phyloP scores from a whole-genome alignment of 2,888 invertebrate species.

The Eupithecia insigniata region DNA sequence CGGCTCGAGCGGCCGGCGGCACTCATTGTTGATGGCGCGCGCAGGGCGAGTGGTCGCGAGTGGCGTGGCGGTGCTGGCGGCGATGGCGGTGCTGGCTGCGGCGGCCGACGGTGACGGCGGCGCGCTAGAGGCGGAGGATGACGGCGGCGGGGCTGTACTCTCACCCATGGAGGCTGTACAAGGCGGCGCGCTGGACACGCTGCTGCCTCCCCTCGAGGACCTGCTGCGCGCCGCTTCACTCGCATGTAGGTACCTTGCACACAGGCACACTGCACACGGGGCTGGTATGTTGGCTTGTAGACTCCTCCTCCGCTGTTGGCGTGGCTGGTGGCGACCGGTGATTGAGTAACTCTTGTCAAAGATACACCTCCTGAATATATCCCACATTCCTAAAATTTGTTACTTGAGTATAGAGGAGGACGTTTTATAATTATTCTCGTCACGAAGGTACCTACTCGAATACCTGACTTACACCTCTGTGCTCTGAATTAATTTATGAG shows the following conservation, averaged over 20 bases:
- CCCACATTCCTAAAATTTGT: too few species aligned
- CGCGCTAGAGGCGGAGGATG: background rate
- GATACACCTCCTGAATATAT: too few species aligned
- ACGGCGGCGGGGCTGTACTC: background rate
- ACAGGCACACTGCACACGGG: background rate
- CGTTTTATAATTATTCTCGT: too few species aligned
- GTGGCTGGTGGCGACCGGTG: too few species aligned
- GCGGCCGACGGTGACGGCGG: slow-evolving; percentile 47
- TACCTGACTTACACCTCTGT: too few species aligned
- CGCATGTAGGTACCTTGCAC: slow-evolving; percentile 54
- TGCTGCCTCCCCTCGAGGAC: slow-evolving; percentile 51
- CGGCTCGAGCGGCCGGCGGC: background rate
- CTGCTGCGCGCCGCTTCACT: slow-evolving; percentile 59
- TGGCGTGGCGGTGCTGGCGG: slow-evolving; percentile 38
- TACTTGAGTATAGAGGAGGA: too few species aligned
- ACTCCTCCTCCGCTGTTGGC: too few species aligned
- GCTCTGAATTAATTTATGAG: too few species aligned
- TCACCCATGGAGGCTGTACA: background rate
- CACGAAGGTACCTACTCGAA: too few species aligned
- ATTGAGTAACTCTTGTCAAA: too few species aligned
- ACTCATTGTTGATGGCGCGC: background rate
- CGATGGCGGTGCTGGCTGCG: slow-evolving; percentile 24
- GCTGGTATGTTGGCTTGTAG: too few species aligned
- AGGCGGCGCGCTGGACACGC: background rate
- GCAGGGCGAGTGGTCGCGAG: slow-evolving; percentile 44